A percentile compares a stretch with the other conserved stretches of the same genome.
Evolutionary conservation across 2,797 vertebrate species (phyloP).

Genomic region (Delichon dasypus): DNA sequence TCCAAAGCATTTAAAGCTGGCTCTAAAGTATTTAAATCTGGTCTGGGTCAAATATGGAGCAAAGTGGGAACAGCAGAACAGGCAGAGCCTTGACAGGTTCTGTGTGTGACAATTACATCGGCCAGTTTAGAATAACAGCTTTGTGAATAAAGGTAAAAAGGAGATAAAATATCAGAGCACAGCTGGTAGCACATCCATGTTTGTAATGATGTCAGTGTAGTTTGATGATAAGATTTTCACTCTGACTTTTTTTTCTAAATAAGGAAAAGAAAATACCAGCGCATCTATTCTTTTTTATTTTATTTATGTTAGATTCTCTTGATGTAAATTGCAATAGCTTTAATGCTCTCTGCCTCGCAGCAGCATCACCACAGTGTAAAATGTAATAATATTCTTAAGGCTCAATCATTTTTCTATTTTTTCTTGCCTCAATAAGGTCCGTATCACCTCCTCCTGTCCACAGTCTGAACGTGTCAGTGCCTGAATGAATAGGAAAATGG

Average conservation of each 20-base stretch:
- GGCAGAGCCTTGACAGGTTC: background rate
- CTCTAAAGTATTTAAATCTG: background rate
- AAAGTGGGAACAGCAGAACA: background rate
- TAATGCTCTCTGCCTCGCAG: background rate
- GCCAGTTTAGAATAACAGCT: background rate
- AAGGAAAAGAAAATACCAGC: background rate
- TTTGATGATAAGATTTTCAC: background rate
- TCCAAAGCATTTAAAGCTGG: background rate
- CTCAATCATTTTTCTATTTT: background rate
- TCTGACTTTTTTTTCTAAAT: background rate
- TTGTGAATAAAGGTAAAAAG: background rate
- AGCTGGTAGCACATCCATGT: background rate
- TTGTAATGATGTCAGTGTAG: background rate
- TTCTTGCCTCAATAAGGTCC: background rate
- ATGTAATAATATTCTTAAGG: background rate
- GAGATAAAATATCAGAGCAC: background rate
- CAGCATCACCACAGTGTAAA: background rate
- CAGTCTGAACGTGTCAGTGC: background rate
- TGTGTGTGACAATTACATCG: background rate
- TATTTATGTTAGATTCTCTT: background rate
- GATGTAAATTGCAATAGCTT: background rate
- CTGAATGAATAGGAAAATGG: constrained; percentile 34
- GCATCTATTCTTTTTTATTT: background rate
- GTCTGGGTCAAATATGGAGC: background rate
- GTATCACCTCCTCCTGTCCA: background rate